A percentile compares a stretch with the other conserved stretches of the same genome.
Evolutionary conservation across 2,113 vertebrate genomes (phyloP).

Genomic region (Apteryx owenii): DNA sequence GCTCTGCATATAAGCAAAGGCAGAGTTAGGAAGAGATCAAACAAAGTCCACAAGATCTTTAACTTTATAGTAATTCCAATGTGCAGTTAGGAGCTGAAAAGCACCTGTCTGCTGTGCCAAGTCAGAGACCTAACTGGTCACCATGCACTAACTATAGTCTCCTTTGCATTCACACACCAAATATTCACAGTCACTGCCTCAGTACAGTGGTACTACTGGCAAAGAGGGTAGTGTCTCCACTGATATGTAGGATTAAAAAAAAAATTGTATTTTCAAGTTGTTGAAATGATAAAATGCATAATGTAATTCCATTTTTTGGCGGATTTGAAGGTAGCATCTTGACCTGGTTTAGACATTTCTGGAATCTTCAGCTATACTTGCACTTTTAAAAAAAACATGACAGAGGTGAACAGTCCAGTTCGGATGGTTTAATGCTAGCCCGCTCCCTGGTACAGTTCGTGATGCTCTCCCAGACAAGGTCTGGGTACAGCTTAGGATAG

Average conservation of each 20-base stretch:
- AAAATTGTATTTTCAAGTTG: not conserved
- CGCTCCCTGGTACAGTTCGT: not conserved
- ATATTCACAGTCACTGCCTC: not conserved
- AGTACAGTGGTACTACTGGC: not conserved
- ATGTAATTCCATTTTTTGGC: not conserved
- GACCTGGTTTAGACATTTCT: not conserved
- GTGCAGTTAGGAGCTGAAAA: accelerated
- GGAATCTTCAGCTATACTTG: not conserved
- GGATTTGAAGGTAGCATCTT: not conserved
- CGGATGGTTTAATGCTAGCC: no score
- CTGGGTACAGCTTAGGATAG: not conserved
- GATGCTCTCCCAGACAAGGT: not conserved
- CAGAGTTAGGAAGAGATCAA: accelerated
- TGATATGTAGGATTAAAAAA: not conserved
- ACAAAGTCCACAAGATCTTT: not conserved
- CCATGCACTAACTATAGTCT: accelerated
- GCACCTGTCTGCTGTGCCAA: not conserved
- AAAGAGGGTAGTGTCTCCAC: not conserved
- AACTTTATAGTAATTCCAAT: not conserved
- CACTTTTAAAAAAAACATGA: accelerated
- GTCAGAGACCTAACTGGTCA: not conserved
- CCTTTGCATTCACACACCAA: not conserved
- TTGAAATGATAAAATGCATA: not conserved
- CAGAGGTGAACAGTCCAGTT: not conserved
- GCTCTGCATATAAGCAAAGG: accelerated